Evolutionary conservation across 2,797 vertebrate species (phyloP).

Genomic region (Gallirallus australis): DNA sequence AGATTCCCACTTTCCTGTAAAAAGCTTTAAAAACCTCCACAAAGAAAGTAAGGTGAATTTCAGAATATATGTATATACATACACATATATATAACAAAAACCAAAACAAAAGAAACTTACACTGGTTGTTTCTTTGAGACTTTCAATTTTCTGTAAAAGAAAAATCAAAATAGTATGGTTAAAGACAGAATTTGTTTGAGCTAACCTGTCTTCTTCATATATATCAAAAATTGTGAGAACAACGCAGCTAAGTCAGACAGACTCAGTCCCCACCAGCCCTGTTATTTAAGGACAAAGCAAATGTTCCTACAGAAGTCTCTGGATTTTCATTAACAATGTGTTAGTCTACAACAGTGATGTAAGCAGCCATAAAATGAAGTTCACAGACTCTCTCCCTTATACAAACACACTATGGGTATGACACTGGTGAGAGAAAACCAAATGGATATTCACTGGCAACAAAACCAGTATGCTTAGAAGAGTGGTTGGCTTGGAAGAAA

Average conservation of each 20-base stretch:
- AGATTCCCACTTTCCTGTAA: not conserved
- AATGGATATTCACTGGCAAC: not conserved
- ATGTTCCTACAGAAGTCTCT: not conserved
- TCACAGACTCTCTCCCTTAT: not conserved
- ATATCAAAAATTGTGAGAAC: not conserved
- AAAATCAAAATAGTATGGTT: slow-evolving; percentile 12
- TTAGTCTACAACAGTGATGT: not conserved
- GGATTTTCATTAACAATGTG: not conserved
- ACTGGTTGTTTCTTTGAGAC: slow-evolving; percentile 97
- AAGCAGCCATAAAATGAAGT: not conserved
- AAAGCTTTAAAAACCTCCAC: not conserved
- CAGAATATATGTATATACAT: not conserved
- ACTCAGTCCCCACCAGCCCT: not conserved
- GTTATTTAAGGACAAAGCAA: not conserved
- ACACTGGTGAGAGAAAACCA: not conserved
- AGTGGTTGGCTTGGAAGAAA: not conserved
- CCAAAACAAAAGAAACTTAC: slow-evolving; percentile 84
- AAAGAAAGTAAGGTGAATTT: not conserved
- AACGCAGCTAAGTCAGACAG: not conserved
- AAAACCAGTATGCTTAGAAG: not conserved
- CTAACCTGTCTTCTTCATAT: not conserved
- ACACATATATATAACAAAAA: not conserved
- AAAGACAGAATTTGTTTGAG: not conserved
- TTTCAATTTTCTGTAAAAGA: slow-evolving; percentile 92
- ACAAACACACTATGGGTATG: not conserved